A percentile compares a stretch with the other conserved stretches of the same genome.
Conservation (phyloP, 2,888 invertebrate species). For the Thalpophila matura region DNA sequence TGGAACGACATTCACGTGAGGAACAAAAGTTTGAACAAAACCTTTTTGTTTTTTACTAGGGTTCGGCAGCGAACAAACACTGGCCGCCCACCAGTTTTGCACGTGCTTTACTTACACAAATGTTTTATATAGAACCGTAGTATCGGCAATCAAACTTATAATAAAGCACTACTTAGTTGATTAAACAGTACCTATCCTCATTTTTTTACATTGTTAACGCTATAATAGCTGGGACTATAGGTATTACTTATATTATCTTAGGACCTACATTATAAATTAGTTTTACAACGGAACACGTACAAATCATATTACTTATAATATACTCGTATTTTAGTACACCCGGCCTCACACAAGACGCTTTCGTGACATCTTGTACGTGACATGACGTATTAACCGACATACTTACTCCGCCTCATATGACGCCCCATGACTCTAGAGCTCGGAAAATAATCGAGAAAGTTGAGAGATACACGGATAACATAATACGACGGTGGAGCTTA, state of each 20-base stretch:
- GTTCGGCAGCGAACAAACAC: slow-evolving; percentile 13
- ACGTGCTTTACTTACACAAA: background rate
- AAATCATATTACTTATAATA: background rate
- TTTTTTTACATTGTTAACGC: background rate
- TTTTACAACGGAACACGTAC: background rate
- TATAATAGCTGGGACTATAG: background rate
- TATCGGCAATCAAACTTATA: background rate
- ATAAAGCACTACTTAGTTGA: background rate
- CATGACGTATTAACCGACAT: slow-evolving; percentile 17
- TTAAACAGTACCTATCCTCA: background rate
- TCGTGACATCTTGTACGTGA: slow-evolving; percentile 26
- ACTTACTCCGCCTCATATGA: slow-evolving; percentile 6
- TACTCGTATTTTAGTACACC: background rate
- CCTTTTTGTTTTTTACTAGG: slow-evolving; percentile 40
- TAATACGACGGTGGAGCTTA: background rate
- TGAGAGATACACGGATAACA: slow-evolving; percentile 3
- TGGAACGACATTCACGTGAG: background rate
- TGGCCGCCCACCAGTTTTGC: slow-evolving; percentile 5
- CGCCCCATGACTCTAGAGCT: slow-evolving; percentile 15
- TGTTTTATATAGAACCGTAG: background rate
- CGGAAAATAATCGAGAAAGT: slow-evolving; percentile 14
- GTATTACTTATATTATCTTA: too few relatives aligned
- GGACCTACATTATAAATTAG: background rate
- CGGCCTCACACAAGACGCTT: slow-evolving; percentile 10
- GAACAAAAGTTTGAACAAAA: slow-evolving; percentile 29